These are phyloP conservation scores for Arizona elegans DNA, from an alignment of 2,113 vertebrate genomes.

Conservation along the genomic window DNA sequence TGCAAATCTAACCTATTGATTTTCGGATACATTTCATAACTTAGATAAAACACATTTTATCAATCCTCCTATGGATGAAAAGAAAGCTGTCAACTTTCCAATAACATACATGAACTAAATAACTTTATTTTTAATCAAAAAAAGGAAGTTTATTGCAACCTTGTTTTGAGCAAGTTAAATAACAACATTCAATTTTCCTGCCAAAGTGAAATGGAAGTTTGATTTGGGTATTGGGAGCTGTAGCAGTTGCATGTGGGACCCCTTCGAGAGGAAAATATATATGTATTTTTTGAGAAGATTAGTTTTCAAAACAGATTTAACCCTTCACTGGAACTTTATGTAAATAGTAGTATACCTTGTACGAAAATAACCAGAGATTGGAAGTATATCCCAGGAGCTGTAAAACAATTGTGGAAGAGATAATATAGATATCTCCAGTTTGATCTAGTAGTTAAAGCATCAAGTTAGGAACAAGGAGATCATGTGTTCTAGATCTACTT, in stretches of 20 bases:
- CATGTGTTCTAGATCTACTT: not conserved
- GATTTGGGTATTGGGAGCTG: not conserved
- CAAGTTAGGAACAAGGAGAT: not conserved
- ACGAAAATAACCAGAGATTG: not conserved
- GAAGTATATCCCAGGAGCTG: not conserved
- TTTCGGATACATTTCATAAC: not conserved
- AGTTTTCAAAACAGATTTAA: not conserved
- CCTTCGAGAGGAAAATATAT: not conserved
- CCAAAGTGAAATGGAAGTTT: slow-evolving; percentile 5
- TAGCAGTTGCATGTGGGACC: not conserved
- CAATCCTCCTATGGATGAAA: not conserved
- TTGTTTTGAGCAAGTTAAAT: not conserved
- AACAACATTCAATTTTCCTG: not conserved
- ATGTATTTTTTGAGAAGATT: not conserved
- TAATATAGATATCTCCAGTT: not conserved
- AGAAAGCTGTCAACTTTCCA: not conserved
- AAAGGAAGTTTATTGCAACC: not conserved
- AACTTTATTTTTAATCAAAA: not conserved
- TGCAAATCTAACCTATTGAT: not conserved
- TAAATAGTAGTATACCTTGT: not conserved
- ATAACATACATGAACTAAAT: not conserved
- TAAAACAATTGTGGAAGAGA: not conserved
- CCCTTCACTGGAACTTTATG: not conserved
- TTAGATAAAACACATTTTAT: slow-evolving; percentile 8
- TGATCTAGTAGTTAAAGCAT: not conserved